phyloP scores from a whole-genome alignment of 2,113 vertebrate genomes.

The Bagarius yarrelli region DNA sequence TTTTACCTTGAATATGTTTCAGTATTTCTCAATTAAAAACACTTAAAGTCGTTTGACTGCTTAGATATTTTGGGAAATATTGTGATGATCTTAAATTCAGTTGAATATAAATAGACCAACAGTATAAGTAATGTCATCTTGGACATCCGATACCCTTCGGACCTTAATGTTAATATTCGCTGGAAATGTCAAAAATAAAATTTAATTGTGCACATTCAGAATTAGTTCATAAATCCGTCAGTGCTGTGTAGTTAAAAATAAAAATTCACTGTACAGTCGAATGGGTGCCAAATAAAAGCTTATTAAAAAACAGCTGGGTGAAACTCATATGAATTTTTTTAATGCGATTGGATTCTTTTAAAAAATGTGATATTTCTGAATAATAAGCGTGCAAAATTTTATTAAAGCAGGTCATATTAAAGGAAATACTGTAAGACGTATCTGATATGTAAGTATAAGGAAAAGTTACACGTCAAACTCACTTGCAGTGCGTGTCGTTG shows the following conservation, averaged over 20 bases:
- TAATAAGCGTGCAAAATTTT: not conserved
- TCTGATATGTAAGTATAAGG: not conserved
- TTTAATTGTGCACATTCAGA: not conserved
- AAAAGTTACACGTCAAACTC: constrained; percentile 54
- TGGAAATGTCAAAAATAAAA: not conserved
- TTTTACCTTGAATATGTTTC: no score
- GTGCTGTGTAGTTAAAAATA: not conserved
- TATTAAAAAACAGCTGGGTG: no score
- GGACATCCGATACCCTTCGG: not conserved
- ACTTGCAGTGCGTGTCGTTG: constrained; percentile 99
- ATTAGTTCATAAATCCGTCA: not conserved
- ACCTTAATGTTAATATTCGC: not conserved
- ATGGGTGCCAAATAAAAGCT: no score
- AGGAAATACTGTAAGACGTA: not conserved
- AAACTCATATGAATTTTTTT: no score
- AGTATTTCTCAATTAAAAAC: no score
- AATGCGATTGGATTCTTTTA: not conserved
- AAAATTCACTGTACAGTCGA: not conserved
- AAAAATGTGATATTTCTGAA: no score
- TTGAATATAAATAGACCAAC: no score
- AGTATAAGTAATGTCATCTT: not conserved
- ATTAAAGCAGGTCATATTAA: not conserved
- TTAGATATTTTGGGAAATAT: no score
- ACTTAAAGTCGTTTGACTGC: no score
- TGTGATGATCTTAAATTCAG: no score